Conservation (phyloP, 2,888 invertebrate species). For the Acanthosepion esculentum region DNA sequence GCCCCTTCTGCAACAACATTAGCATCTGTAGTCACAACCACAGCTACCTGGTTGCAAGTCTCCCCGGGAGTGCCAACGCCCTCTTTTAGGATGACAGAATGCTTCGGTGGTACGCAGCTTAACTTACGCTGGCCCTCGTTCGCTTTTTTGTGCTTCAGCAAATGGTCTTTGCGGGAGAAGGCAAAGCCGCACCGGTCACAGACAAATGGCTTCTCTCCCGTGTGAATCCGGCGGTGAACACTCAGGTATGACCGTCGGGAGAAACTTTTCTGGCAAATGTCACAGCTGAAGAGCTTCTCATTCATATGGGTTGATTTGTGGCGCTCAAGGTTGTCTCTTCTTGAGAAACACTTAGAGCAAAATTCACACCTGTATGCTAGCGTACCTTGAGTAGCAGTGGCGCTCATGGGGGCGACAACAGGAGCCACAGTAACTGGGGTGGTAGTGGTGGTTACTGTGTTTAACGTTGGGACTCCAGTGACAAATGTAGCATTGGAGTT, state of each 20-base stretch:
- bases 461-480: neutral
- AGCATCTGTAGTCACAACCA: conserved; percentile 6
- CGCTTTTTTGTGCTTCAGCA: conserved; percentile 12
- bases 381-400: neutral
- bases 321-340: conserved; percentile 4
- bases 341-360: conserved; percentile 34
- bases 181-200: conserved; percentile 44
- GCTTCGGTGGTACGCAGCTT: conserved; percentile 36
- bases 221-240: conserved; percentile 16
- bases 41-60: conserved; percentile 8
- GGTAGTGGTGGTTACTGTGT: neutral
- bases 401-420: neutral
- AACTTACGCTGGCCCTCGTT: conserved; percentile 24
- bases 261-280: conserved; percentile 41
- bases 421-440: neutral
- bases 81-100: conserved; percentile 14
- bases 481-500: neutral
- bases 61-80: neutral
- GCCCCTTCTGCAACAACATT: neutral
- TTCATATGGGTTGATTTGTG: conserved; percentile 25
- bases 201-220: conserved; percentile 37
- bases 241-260: neutral
- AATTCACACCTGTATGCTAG: conserved; percentile 8
- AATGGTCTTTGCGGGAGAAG: conserved; percentile 36
- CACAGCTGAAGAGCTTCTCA: conserved; percentile 38